Evolutionary conservation across 2,888 invertebrate genomes (phyloP), one percentile per base, ranked within the genome.

Genomic region (Drosophila subsilvestris): DNA sequence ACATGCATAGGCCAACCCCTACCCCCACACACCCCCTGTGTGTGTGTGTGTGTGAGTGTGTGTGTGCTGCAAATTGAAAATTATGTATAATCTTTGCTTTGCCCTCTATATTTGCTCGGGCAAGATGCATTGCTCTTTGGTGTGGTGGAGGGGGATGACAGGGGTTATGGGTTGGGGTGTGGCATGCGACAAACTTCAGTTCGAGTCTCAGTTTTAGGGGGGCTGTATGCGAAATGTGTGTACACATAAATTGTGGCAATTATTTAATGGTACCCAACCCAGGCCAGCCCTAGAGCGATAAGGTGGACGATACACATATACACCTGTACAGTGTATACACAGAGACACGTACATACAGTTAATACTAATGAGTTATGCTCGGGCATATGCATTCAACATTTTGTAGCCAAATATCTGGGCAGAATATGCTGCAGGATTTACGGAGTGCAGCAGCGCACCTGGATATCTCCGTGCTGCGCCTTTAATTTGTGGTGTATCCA

Each of bases 311-410:
- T 20, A 20, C 45, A 60, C 22, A 51, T 37, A 62, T n/a, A 43
- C 51, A 72, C 61, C 51, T 58, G 29, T 49, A 37, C 18, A 29
- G 57, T 57, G 50, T 45, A 43, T 48, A 53, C 20, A 27, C 58
- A 43, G 14, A 14, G 9, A 9, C 27, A 14, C 32, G 47, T 18
- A 44, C 51, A 60, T 48, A 58, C 77, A 84, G 71, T 65, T 86
- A 88, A 83, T 83, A 82, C 86, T 79, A 86, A 85, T 87, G 88
- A 83, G 88, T 88, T 87, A 87, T 83, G 86, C 80, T 67, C 27
- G 58, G 49, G 67, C 86, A 77, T 67, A 79, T 68, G 73, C 61
- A 58, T 68, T 67, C 68, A 58, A 68, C 61, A 73, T 67, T 72
- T 61, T 60, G 60, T 54, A 47, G 14, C 37, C 37, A n/a, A 37